These are phyloP conservation scores for Diorhabda carinulata DNA, from an alignment of 1,140 invertebrate species.

Conservation along the genomic window DNA sequence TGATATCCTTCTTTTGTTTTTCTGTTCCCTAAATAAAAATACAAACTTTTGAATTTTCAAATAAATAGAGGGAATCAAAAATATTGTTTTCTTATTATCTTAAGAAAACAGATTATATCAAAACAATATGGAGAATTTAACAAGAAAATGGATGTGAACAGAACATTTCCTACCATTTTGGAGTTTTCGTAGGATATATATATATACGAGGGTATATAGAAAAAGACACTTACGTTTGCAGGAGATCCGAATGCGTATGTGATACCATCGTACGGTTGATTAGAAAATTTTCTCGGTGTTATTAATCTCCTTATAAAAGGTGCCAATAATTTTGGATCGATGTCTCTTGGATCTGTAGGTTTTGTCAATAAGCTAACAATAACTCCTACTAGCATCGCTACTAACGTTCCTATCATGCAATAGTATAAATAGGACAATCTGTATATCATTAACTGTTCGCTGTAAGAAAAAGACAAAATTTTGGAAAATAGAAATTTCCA, in stretches of 20 bases:
- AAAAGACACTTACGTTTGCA: neutral
- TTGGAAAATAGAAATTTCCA: no score
- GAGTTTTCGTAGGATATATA: no score
- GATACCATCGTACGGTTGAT: conserved; percentile 31
- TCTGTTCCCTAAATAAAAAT: no score
- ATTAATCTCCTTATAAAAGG: conserved; percentile 61
- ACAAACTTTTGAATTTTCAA: no score
- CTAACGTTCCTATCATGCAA: conserved; percentile 54
- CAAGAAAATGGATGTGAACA: no score
- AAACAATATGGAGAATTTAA: no score
- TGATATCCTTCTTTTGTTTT: no score
- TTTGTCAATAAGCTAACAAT: conserved; percentile 53
- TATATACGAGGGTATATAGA: no score
- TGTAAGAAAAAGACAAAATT: conserved; percentile 47
- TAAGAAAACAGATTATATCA: no score
- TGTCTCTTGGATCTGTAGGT: conserved; percentile 50
- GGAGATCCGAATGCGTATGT: conserved; percentile 30
- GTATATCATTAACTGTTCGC: conserved; percentile 55
- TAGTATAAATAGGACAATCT: conserved; percentile 62
- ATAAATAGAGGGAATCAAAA: no score
- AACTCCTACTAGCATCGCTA: conserved; percentile 61
- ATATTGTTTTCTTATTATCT: no score
- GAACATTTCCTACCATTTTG: no score
- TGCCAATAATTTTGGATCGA: conserved; percentile 59
- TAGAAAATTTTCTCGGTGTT: conserved; percentile 43